Conservation (phyloP, 2,888 invertebrate species). For the Labia minor region DNA sequence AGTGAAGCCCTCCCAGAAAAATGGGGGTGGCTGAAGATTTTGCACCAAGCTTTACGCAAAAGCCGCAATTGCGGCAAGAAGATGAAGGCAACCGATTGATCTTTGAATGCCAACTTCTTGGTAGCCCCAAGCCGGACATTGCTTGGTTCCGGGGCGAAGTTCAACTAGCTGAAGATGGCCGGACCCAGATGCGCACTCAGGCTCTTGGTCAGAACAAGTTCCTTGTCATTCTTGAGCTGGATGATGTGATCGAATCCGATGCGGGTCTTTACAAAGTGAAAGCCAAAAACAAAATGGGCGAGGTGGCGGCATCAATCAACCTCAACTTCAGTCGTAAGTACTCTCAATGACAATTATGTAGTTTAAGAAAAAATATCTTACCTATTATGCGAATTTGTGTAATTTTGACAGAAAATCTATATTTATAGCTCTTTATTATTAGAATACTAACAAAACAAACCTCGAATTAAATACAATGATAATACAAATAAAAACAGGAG, state of each 20-base stretch:
- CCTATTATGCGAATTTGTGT: too few relatives aligned
- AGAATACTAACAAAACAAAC: background rate
- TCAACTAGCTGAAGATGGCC: slow-evolving; percentile 67
- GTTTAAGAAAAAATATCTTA: too few relatives aligned
- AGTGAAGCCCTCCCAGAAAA: slow-evolving; percentile 20
- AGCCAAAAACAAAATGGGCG: slow-evolving; percentile 94
- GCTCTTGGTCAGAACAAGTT: slow-evolving; percentile 76
- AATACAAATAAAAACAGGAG: too few relatives aligned
- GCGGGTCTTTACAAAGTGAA: slow-evolving; percentile 94
- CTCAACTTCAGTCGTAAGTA: slow-evolving; percentile 96
- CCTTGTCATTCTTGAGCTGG: slow-evolving; percentile 82
- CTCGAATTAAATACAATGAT: too few relatives aligned
- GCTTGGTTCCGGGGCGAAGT: slow-evolving; percentile 86
- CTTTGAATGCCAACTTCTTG: slow-evolving; percentile 84
- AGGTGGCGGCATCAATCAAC: slow-evolving; percentile 92
- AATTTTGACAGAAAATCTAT: too few relatives aligned
- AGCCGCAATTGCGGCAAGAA: slow-evolving; percentile 92
- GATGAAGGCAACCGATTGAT: slow-evolving; percentile 91
- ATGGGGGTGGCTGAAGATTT: slow-evolving; percentile 89
- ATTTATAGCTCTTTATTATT: background rate
- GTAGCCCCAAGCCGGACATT: slow-evolving; percentile 80
- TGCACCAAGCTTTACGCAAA: slow-evolving; percentile 97
- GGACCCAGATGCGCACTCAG: slow-evolving; percentile 81
- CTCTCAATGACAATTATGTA: background rate
- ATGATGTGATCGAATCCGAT: slow-evolving; percentile 91